Evolutionary conservation across 2,113 vertebrate genomes (phyloP).

Genomic region (Morone saxatilis): DNA sequence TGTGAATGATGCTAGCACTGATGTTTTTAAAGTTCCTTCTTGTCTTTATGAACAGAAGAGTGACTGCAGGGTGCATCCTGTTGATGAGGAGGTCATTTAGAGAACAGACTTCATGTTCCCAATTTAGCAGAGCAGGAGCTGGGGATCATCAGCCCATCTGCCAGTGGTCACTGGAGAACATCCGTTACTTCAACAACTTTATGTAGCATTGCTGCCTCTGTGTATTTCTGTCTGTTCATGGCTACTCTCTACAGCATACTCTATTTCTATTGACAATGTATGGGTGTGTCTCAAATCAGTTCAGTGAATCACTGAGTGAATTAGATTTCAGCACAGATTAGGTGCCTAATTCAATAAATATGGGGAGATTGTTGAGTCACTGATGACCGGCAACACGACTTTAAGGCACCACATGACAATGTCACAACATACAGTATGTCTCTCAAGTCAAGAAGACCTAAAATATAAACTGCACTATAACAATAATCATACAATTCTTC

Average conservation of each 20-base stretch:
- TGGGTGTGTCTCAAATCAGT: slow-evolving; percentile 5
- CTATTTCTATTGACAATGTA: background rate
- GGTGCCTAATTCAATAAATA: slow-evolving; percentile 30
- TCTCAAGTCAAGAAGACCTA: background rate
- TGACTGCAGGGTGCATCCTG: slow-evolving; percentile 76
- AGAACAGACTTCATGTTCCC: slow-evolving; percentile 73
- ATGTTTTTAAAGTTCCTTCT: slow-evolving; percentile 59
- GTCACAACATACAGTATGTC: background rate
- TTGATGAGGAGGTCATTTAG: slow-evolving; percentile 75
- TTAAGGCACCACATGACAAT: slow-evolving; percentile 4
- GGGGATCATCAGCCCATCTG: slow-evolving; percentile 71
- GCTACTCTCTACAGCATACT: background rate
- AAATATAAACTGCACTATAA: background rate
- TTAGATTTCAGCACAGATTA: slow-evolving; percentile 33
- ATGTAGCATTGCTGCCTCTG: slow-evolving; percentile 11
- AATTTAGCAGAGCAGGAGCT: slow-evolving; percentile 67
- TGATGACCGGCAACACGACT: slow-evolving; percentile 14
- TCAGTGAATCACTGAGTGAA: slow-evolving; percentile 34
- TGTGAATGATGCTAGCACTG: slow-evolving; percentile 56
- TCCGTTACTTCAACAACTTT: slow-evolving; percentile 54
- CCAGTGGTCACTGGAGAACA: slow-evolving; percentile 61
- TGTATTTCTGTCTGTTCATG: slow-evolving; percentile 23
- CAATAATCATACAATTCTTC: background rate
- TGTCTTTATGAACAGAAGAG: slow-evolving; percentile 64
- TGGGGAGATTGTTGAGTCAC: background rate